A percentile compares a stretch with the other conserved stretches of the same genome.
phyloP scores from a whole-genome alignment of 2,113 vertebrate species.

The Semicossyphus pulcher region DNA sequence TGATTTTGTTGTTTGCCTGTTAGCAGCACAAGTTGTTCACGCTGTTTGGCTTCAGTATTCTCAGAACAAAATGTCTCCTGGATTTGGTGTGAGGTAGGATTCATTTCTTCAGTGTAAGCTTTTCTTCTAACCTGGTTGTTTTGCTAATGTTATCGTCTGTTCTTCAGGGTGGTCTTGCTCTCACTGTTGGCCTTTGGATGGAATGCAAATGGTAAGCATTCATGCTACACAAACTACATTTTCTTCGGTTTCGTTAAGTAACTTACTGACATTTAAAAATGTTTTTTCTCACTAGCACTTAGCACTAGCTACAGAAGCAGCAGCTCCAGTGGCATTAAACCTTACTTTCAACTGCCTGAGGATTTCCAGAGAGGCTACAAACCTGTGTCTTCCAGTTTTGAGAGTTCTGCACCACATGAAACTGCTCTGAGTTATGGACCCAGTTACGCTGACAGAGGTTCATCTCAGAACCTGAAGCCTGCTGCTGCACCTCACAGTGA shows the following conservation, averaged over 20 bases:
- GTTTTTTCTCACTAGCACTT: not conserved
- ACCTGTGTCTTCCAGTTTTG: not conserved
- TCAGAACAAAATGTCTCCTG: not conserved
- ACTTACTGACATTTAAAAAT: not conserved
- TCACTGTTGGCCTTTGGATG: not conserved
- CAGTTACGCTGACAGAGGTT: not conserved
- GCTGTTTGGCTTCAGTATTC: not conserved
- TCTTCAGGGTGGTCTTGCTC: constrained; percentile 36
- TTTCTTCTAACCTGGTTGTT: fast-evolving
- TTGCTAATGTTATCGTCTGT: not conserved
- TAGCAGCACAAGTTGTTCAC: fast-evolving
- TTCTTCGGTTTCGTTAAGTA: fast-evolving
- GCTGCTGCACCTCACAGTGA: not conserved
- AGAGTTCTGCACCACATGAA: not conserved
- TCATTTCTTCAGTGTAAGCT: fast-evolving
- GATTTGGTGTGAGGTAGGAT: constrained; percentile 32
- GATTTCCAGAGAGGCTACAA: fast-evolving
- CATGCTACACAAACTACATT: not conserved
- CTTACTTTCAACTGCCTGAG: not conserved
- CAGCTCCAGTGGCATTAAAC: not conserved
- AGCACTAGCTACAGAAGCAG: constrained; percentile 24
- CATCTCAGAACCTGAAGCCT: not conserved
- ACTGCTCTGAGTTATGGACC: not conserved
- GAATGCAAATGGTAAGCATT: not conserved
- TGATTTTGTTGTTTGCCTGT: not conserved